A percentile compares a stretch with the other conserved stretches of the same genome.
These are phyloP conservation scores for Nasonia giraulti DNA, from an alignment of 1,140 invertebrate genomes.

Conservation along the genomic window DNA sequence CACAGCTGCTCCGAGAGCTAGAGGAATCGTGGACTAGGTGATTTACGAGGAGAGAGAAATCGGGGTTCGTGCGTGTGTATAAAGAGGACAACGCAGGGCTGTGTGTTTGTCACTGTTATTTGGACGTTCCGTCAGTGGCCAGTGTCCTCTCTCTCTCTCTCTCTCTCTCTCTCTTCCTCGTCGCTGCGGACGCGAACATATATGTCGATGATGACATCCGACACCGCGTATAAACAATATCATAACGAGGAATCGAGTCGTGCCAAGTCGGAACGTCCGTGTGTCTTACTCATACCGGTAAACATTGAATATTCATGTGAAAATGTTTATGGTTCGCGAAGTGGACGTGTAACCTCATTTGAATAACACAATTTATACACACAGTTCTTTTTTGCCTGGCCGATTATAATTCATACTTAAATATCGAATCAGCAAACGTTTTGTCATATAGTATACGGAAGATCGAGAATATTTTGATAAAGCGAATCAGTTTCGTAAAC, in stretches of 20 bases:
- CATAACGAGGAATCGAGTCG: background rate
- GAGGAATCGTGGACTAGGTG: background rate
- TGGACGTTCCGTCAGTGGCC: background rate
- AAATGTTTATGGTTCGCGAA: background rate
- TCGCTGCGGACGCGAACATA: background rate
- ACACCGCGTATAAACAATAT: constrained; percentile 15
- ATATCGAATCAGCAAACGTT: background rate
- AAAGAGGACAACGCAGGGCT: background rate
- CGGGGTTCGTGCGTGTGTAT: background rate
- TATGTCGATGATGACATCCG: constrained; percentile 14
- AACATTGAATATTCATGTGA: background rate
- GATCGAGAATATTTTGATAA: too few relatives aligned
- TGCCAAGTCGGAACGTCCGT: background rate
- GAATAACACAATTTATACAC: constrained; percentile 1
- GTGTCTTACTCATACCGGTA: background rate
- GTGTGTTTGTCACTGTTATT: background rate
- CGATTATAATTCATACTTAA: background rate
- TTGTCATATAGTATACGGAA: background rate
- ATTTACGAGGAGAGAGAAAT: constrained; percentile 19
- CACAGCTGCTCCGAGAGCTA: background rate
- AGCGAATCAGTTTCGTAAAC: too few relatives aligned
- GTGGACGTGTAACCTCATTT: background rate
- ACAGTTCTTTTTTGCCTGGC: background rate
- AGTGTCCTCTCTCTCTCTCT: background rate
- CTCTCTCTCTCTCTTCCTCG: background rate